Base-by-base conservation (phyloP, 2,888 invertebrate species). In the Prostheceraeus crozeri region DNA sequence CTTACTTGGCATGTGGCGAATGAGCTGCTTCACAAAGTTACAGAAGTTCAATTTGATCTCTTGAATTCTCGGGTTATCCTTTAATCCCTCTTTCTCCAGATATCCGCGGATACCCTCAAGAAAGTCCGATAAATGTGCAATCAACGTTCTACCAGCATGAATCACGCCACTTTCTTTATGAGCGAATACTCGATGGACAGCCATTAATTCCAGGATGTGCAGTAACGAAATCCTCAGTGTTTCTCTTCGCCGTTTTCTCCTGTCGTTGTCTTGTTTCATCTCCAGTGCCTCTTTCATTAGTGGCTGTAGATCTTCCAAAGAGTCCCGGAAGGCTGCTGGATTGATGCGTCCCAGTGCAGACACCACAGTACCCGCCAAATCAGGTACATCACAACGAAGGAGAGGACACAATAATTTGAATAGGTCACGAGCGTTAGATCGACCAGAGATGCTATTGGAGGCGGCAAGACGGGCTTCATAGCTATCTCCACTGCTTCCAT, bases 281-380 rank as follows among this genome's bases (percentile, higher is more conserved):
- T 98, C 96, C 19, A 91, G 87, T 0, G 94, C 91, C 76, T 99
- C 98, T 16, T 93, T 84, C 61, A 99, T 84, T 65, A 89, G 85
- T 0, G 86, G 83, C 4, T 87, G 83, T 58, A 98, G 76, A 77
- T 98, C 98, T 70, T 98, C 98, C 83, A 96, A 86, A 62, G 98
- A 79, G 78, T 94, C 93, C 73, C 93, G 93, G 72, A 96, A 82
- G 6, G 93, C 90, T 67, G 87, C 85, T 16, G 89, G 85, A 77
- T 96, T 98, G 71, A 91, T 87, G 79, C 89, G 87, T 55, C 96
- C 96, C 63, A 94, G 82, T 1, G 94, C 94, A 61, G 70, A 70
- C 11, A 94, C 87, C 3, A 89, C 89, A 1, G 91, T 86, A 77
- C 96, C 94, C 62, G 94, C 80, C 64, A 98, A 89, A 74, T 98